These are phyloP conservation scores for Rostratula benghalensis DNA, from an alignment of 2,113 vertebrate species.

Conservation along the genomic window DNA sequence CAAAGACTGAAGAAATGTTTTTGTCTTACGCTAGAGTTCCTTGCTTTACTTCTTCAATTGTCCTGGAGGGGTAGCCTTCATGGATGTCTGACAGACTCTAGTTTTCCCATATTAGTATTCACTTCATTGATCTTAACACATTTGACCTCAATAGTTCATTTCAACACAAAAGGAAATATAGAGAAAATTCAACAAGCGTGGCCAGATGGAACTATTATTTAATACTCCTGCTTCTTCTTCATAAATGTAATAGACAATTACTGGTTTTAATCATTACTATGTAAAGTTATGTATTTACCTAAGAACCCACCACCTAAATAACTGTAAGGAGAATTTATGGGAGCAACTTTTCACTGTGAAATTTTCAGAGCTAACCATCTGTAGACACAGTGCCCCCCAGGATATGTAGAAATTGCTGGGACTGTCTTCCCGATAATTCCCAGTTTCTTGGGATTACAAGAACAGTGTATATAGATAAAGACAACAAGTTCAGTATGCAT, in stretches of 20 bases:
- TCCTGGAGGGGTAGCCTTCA: background rate
- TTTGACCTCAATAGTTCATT: background rate
- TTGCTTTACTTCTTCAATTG: background rate
- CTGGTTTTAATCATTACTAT: background rate
- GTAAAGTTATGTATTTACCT: background rate
- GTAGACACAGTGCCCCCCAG: background rate
- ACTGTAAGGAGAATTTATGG: background rate
- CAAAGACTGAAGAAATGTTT: background rate
- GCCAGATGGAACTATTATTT: background rate
- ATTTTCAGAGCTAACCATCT: background rate
- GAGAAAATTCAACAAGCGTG: background rate
- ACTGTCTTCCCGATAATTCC: background rate
- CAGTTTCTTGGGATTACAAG: background rate
- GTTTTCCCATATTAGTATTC: background rate
- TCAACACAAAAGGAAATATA: background rate
- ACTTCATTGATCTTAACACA: background rate
- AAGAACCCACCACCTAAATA: background rate
- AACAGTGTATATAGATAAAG: background rate
- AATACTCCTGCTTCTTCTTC: background rate
- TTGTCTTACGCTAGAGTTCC: background rate
- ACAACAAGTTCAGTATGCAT: background rate
- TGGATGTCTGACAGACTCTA: background rate
- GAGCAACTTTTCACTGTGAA: background rate
- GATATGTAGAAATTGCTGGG: background rate
- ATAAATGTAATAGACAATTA: background rate